These are phyloP conservation scores for Galagoides demidoff DNA, from an alignment of 2,797 vertebrate genomes.

Conservation along the genomic window DNA sequence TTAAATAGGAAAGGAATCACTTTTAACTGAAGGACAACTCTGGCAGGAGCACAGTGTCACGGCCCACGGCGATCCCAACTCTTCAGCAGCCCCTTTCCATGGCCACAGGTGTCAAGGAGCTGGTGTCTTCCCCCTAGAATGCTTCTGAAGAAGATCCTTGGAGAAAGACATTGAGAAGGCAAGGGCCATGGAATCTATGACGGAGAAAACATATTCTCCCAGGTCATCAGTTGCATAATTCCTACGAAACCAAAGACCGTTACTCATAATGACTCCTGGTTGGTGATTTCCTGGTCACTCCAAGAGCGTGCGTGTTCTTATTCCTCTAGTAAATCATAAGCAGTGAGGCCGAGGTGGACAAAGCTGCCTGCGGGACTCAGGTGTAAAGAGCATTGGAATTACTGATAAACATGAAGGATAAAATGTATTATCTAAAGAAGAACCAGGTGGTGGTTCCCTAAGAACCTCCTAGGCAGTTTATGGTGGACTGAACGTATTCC, in stretches of 20 bases:
- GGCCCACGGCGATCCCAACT: neutral
- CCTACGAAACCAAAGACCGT: neutral
- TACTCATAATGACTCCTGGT: neutral
- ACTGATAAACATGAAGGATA: neutral
- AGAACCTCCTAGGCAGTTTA: neutral
- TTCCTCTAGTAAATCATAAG: neutral
- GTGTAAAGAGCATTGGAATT: neutral
- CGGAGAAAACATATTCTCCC: neutral
- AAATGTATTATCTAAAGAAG: neutral
- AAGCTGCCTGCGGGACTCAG: neutral
- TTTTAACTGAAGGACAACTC: neutral
- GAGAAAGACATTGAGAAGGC: neutral
- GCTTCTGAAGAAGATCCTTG: neutral
- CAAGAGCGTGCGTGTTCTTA: neutral
- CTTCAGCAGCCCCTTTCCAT: neutral
- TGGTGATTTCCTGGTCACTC: neutral
- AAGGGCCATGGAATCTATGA: neutral
- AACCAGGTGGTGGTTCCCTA: neutral
- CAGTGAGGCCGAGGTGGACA: neutral
- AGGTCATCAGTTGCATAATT: neutral
- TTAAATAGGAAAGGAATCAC: neutral
- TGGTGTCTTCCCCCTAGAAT: neutral
- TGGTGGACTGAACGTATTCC: neutral
- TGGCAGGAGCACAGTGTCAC: neutral
- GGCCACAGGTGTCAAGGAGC: neutral